Conservation (phyloP, 2,888 invertebrate species). For the Orchesellides sinensis region DNA sequence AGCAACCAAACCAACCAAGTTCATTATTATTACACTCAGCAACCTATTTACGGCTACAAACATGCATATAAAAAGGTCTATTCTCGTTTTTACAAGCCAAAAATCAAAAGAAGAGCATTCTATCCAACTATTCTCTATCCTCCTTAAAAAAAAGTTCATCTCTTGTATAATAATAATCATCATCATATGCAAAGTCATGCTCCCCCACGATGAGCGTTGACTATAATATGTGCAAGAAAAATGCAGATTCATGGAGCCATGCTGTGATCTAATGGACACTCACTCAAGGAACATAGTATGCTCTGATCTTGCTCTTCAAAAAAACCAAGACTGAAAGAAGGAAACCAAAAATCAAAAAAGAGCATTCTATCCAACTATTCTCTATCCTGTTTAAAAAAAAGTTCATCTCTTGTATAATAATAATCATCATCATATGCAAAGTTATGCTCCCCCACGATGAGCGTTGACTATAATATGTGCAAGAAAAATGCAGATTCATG, state of each 20-base stretch:
- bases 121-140: too few species aligned
- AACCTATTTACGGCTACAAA: conserved; percentile 54
- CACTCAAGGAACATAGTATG: not conserved
- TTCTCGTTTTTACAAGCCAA: conserved; percentile 28
- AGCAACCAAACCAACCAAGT: too few species aligned
- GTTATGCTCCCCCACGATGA: conserved; percentile 55
- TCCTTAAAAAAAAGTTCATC: not conserved
- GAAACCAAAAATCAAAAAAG: not conserved
- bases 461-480: conserved; percentile 47
- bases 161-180: not conserved
- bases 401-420: too few species aligned
- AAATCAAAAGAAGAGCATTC: not conserved
- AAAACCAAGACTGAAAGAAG: too few species aligned
- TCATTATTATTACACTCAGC: conserved; percentile 40
- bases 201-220: conserved; percentile 55
- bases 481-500: conserved; percentile 55
- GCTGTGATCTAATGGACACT: conserved; percentile 53
- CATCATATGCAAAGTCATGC: conserved; percentile 52
- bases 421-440: conserved; percentile 36
- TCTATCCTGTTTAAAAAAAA: too few species aligned
- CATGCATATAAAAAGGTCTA: too few species aligned
- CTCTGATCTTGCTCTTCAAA: not conserved
- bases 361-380: not conserved
- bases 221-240: conserved; percentile 47
- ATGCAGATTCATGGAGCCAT: conserved; percentile 51